These are phyloP conservation scores for Zapornia atra DNA, from an alignment of 2,113 vertebrate genomes.

Conservation along the genomic window DNA sequence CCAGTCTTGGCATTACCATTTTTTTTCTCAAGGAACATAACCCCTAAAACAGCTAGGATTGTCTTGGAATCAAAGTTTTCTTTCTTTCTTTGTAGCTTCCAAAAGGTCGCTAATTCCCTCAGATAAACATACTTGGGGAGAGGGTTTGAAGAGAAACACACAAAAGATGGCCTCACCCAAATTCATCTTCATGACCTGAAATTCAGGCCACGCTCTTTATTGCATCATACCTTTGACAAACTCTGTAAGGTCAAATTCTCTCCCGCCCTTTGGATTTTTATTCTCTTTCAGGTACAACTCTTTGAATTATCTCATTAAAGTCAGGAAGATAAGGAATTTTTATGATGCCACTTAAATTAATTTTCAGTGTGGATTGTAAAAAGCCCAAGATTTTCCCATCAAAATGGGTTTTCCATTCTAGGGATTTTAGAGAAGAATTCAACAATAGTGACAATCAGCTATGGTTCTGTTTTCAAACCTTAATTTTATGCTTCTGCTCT, in stretches of 20 bases:
- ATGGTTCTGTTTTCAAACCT: not conserved
- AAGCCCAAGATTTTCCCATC: not conserved
- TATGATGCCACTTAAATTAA: not conserved
- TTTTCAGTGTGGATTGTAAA: not conserved
- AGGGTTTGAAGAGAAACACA: not conserved
- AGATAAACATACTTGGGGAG: not conserved
- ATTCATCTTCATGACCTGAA: not conserved
- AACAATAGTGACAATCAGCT: not conserved
- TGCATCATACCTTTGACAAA: not conserved
- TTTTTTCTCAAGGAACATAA: not conserved
- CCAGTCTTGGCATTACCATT: not conserved
- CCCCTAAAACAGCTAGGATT: not conserved
- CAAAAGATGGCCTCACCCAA: not conserved
- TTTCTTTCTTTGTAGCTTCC: not conserved
- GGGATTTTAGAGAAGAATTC: not conserved
- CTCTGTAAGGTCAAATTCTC: not conserved
- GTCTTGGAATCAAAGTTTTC: not conserved
- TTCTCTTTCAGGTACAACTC: not conserved
- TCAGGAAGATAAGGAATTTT: not conserved
- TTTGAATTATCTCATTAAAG: not conserved
- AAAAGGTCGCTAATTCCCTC: not conserved
- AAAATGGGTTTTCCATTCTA: not conserved
- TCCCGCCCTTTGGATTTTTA: not conserved
- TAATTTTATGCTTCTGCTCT: not conserved
- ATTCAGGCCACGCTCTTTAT: not conserved